Conservation (phyloP, 2,797 vertebrate genomes). For the Phataginus tetradactyla region DNA sequence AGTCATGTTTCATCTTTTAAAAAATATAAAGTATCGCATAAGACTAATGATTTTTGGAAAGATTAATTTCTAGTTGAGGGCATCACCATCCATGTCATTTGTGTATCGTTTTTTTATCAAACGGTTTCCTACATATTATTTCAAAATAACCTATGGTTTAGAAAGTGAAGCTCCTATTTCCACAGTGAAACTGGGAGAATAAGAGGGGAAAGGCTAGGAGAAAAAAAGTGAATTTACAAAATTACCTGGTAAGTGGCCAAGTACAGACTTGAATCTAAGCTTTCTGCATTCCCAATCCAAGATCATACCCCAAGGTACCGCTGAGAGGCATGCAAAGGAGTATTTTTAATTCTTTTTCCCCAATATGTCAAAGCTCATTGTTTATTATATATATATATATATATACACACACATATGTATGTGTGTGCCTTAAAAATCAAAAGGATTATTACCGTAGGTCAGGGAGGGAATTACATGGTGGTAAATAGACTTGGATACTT, state of each 20-base stretch:
- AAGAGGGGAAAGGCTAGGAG: not conserved
- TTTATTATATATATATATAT: not conserved
- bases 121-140: not conserved
- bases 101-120: not conserved
- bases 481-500: not conserved
- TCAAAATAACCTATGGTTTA: slow-evolving; percentile 20
- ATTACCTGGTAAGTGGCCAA: not conserved
- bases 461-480: not conserved
- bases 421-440: not conserved
- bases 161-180: not conserved
- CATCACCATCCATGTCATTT: not conserved
- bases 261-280: not conserved
- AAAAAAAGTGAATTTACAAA: slow-evolving; percentile 14
- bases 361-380: not conserved
- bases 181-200: not conserved
- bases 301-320: not conserved
- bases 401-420: too few relatives aligned
- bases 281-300: not conserved
- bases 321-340: not conserved
- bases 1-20: not conserved
- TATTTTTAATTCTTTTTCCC: not conserved
- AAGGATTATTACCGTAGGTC: not conserved
- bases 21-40: not conserved
- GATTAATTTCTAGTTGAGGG: not conserved
- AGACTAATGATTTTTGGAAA: not conserved